Base-by-base conservation (phyloP, 2,888 invertebrate species). In the Criorhina ranunculi region DNA sequence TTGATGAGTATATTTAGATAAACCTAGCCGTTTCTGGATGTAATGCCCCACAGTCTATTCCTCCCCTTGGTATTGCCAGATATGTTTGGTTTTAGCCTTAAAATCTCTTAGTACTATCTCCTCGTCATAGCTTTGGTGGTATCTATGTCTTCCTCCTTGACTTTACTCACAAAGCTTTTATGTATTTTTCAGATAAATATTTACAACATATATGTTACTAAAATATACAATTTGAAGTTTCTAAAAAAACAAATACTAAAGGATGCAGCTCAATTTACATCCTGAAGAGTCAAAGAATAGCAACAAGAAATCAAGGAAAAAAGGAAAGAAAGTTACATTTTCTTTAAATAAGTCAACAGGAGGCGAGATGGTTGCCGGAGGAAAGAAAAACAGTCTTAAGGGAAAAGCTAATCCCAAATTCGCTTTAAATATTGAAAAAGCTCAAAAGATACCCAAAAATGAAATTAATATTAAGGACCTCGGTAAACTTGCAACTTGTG, bases 321-420 rank as follows among this genome's bases (percentile, higher is more conserved):
- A 53, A 35, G 69, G 17, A 19, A 82, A 77, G 57, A 76, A 82
- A 59, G 81, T 82, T 1, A 70, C 81, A 53, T 82, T 82, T 60
- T 66, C 46, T 24, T 37, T 69, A 0, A 35, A 64, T 6, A 76
- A 62, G 33, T 42, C 72, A 24, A 53, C 42, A 11, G 46, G 9
- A 37, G 51, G 9, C 5, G 60, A 42, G 11, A 19, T 12, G 2
- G 33, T 35, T 7, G 49, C 6, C 12, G 42, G 60, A 35, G 9
- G 19, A 37, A 59, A 31, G 5, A 35, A 62, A 29, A 70, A 57
- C n/a, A 7, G 0, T 29, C 0, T 9, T 6, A 42, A 11, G 2
- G 51, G 59, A 11, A 73, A 24, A 24, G 17, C n/a, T 2, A 73
- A 73, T 42, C 8, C 51, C 11, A 24, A 35, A 17, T 33, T 69